These are phyloP conservation scores for Eleutherodactylus coqui DNA, from an alignment of 2,797 vertebrate genomes.

Conservation along the genomic window DNA sequence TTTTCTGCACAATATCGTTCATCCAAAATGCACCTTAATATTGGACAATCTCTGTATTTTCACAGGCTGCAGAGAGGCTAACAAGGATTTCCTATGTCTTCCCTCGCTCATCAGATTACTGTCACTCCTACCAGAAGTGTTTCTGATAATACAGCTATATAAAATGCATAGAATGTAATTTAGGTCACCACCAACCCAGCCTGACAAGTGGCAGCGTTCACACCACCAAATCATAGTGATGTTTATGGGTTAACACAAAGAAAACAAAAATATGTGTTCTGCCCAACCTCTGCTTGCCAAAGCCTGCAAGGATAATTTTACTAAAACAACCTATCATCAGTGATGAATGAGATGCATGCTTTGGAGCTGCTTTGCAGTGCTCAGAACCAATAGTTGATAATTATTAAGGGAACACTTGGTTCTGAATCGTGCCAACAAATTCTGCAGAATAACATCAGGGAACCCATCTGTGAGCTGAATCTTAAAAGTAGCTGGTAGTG, in stretches of 20 bases:
- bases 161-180: neutral
- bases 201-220: neutral
- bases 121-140: too few relatives aligned
- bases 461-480: conserved; percentile 15
- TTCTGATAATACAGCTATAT: neutral
- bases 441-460: conserved; percentile 3
- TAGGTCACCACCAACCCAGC: neutral
- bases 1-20: too few relatives aligned
- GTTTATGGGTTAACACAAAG: neutral
- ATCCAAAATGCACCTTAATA: too few relatives aligned
- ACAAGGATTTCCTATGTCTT: too few relatives aligned
- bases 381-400: conserved; percentile 13
- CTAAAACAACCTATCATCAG: neutral
- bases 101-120: too few relatives aligned
- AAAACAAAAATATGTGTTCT: neutral
- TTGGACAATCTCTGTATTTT: too few relatives aligned
- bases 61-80: too few relatives aligned
- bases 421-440: neutral
- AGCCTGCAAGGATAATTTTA: neutral
- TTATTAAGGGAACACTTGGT: neutral
- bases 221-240: neutral
- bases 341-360: neutral
- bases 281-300: neutral
- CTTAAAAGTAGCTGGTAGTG: neutral
- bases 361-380: neutral